Percentiles rank a stretch among this genome's conserved stretches.
These are phyloP conservation scores for Poeciliopsis prolifica DNA, from an alignment of 2,113 vertebrate genomes.

Conservation along the genomic window DNA sequence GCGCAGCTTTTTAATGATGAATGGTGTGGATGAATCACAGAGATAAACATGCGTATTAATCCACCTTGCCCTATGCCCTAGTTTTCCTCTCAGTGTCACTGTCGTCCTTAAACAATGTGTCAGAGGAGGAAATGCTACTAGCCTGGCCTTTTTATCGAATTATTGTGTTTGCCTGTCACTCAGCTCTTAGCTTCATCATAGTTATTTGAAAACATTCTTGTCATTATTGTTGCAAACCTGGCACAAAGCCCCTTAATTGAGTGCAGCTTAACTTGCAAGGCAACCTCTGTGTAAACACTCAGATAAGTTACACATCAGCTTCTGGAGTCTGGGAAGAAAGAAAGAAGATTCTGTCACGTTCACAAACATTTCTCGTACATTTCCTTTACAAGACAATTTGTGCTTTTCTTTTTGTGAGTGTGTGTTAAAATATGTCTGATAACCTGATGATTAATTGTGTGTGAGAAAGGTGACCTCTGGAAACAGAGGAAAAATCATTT, in stretches of 20 bases:
- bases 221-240: not conserved
- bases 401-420: too few relatives aligned
- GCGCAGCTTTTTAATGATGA: not conserved
- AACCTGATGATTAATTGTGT: not conserved
- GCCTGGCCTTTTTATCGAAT: not conserved
- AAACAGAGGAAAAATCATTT: not conserved
- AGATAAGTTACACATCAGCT: not conserved
- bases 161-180: slow-evolving; percentile 9
- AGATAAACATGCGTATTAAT: not conserved
- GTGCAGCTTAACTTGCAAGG: not conserved
- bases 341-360: too few relatives aligned
- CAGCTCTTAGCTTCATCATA: not conserved
- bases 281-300: not conserved
- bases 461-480: not conserved
- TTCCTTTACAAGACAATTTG: not conserved
- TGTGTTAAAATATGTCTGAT: not conserved
- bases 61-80: slow-evolving; percentile 22
- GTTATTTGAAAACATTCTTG: not conserved
- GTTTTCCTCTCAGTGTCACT: not conserved
- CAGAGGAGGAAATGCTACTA: slow-evolving; percentile 30
- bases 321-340: too few relatives aligned
- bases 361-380: too few relatives aligned
- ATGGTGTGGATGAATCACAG: not conserved
- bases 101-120: slow-evolving; percentile 29
- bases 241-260: not conserved